Conservation (phyloP, 2,113 vertebrate species). For the Ia io region DNA sequence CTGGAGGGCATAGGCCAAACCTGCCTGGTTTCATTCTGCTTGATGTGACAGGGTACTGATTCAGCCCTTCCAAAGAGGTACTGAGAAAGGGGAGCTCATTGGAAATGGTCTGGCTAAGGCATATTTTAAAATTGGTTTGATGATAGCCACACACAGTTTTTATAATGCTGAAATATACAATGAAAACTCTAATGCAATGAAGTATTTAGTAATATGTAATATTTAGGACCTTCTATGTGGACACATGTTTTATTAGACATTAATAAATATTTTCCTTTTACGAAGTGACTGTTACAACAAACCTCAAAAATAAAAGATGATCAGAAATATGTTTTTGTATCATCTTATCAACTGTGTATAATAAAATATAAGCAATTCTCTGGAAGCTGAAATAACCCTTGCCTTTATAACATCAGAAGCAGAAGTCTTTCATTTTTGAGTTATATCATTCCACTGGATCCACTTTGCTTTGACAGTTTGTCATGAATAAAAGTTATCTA, state of each 20-base stretch:
- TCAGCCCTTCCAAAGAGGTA: not conserved
- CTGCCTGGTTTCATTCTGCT: not conserved
- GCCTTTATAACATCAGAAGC: not conserved
- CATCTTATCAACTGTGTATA: not conserved
- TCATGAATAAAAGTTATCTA: not conserved
- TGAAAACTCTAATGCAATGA: conserved; percentile 56
- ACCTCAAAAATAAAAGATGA: conserved; percentile 17
- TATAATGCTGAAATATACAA: conserved; percentile 11
- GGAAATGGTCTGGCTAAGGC: not conserved
- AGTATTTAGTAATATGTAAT: conserved; percentile 51
- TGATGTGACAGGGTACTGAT: not conserved
- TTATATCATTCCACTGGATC: not conserved
- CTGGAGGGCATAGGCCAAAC: not conserved
- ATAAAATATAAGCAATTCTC: conserved; percentile 36
- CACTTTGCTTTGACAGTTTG: not conserved
- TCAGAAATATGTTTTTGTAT: not conserved
- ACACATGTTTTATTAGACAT: conserved; percentile 70
- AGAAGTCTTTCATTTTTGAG: not conserved
- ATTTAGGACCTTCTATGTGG: conserved; percentile 38
- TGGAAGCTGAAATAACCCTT: conserved; percentile 6
- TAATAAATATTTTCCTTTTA: conserved; percentile 46
- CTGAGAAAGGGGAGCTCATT: not conserved
- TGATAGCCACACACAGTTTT: conserved; percentile 10
- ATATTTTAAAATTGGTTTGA: conserved; percentile 36
- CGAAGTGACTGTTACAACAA: conserved; percentile 63